Evolutionary conservation across 2,888 invertebrate genomes (phyloP), one percentile per base, ranked within the genome.

Genomic region (Pharmacophagus antenor): DNA sequence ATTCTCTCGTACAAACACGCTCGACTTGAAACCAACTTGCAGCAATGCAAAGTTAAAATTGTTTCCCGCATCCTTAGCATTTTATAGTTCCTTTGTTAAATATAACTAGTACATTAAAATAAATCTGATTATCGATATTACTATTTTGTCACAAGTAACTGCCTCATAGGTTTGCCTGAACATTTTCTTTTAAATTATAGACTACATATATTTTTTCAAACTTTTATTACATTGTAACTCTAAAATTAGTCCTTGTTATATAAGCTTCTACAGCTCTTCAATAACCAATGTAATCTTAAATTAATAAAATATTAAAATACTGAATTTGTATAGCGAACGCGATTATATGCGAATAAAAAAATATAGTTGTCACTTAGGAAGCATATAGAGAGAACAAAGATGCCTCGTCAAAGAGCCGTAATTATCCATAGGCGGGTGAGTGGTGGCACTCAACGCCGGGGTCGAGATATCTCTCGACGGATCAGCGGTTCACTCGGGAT

Each of bases 401-500:
- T 72, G 70, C 69, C 73, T 76, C 77, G 78, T 88, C 85, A 89
- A 88, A 88, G 85, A 77, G 79, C 75, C 72, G 85, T 85, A 88
- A 88, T 89, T 85, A 88, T 85, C 85, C 77, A 79, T 79, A 80
- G 82, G 82, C 84, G 77, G 79, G 78, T 77, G 83, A 86, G 85
- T 86, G 87, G 85, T 80, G 80, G 79, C 84, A 82, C 85, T 88
- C 83, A 82, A 81, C 84, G 81, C 76, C 72, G 83, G 80, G 85
- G 84, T 84, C 83, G 86, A 82, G 85, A 82, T 89, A 89, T 89
- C 89, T 85, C 83, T 81, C 77, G 78, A 74, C 86, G 83, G 88
- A 89, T 89, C 90, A 86, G 85, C 85, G 76, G 80, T 84, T 84
- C 87, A 82, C 85, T 86, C 84, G 84, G 86, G 86, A 79, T 84